These are phyloP conservation scores for Leguminivora glycinivorella DNA, from an alignment of 1,140 invertebrate species.

Conservation along the genomic window DNA sequence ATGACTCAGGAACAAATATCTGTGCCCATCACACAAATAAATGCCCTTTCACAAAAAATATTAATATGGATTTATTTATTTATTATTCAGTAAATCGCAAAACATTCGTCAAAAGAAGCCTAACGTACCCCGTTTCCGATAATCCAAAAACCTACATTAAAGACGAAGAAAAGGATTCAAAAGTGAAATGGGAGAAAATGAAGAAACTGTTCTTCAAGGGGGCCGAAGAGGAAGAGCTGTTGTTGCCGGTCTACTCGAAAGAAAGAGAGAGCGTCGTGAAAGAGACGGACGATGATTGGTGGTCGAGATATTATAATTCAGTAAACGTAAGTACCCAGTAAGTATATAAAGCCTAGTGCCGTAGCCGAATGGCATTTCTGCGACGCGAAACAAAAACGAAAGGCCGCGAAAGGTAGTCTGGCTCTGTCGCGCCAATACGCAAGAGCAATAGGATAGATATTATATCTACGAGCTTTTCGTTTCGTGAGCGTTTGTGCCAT, in stretches of 20 bases:
- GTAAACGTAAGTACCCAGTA: conserved; percentile 66
- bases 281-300: conserved; percentile 84
- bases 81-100: conserved; percentile 16
- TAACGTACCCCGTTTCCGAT: neutral
- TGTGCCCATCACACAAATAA: too few relatives aligned
- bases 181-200: conserved; percentile 43
- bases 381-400: too few relatives aligned
- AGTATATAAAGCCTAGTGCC: too few relatives aligned
- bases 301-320: conserved; percentile 88
- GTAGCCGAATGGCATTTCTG: too few relatives aligned
- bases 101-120: neutral
- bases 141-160: neutral
- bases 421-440: too few relatives aligned
- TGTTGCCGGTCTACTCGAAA: conserved; percentile 49
- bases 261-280: conserved; percentile 39
- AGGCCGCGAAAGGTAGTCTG: too few relatives aligned
- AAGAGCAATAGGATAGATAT: too few relatives aligned
- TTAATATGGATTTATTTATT: too few relatives aligned
- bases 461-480: too few relatives aligned
- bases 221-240: conserved; percentile 52
- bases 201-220: conserved; percentile 42
- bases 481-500: too few relatives aligned
- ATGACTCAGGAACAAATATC: too few relatives aligned
- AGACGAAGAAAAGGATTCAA: neutral
- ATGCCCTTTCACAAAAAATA: too few relatives aligned